A percentile compares a stretch with the other conserved stretches of the same genome.
phyloP scores from a whole-genome alignment of 1,140 invertebrate genomes.

The Euwallacea similis region DNA sequence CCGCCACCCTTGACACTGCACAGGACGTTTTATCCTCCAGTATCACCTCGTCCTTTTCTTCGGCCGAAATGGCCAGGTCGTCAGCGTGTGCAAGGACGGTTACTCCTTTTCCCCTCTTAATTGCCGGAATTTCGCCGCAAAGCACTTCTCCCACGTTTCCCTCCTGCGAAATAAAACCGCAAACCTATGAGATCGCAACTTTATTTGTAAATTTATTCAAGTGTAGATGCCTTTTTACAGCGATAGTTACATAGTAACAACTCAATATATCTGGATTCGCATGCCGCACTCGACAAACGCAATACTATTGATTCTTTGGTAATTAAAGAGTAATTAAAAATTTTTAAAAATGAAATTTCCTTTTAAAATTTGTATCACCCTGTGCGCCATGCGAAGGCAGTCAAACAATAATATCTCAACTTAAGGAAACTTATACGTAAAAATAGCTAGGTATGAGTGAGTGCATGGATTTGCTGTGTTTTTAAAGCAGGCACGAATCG shows the following conservation, averaged over 20 bases:
- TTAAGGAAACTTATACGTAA: not conserved
- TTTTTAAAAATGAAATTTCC: too few species aligned
- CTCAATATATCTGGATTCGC: constrained; percentile 49
- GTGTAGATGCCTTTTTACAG: constrained; percentile 56
- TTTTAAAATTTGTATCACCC: too few species aligned
- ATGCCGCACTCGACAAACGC: constrained; percentile 18
- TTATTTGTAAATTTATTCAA: constrained; percentile 62
- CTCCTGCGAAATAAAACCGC: constrained; percentile 11
- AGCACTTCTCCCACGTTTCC: not conserved
- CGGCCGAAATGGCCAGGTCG: not conserved
- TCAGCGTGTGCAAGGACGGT: not conserved
- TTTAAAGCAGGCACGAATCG: not conserved
- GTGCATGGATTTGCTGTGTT: not conserved
- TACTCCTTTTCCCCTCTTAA: not conserved
- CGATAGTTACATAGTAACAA: constrained; percentile 68
- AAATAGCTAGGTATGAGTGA: not conserved
- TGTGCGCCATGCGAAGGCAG: not conserved
- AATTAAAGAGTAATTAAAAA: too few species aligned
- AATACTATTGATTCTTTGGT: too few species aligned
- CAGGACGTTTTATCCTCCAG: not conserved
- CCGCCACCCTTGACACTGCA: not conserved
- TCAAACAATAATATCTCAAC: not conserved
- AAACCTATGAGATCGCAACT: constrained; percentile 57
- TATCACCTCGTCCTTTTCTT: not conserved
- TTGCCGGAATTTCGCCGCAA: not conserved